A percentile compares a stretch with the other conserved stretches of the same genome.
phyloP scores from a whole-genome alignment of 2,797 vertebrate species.

The Peromyscus nudipes region DNA sequence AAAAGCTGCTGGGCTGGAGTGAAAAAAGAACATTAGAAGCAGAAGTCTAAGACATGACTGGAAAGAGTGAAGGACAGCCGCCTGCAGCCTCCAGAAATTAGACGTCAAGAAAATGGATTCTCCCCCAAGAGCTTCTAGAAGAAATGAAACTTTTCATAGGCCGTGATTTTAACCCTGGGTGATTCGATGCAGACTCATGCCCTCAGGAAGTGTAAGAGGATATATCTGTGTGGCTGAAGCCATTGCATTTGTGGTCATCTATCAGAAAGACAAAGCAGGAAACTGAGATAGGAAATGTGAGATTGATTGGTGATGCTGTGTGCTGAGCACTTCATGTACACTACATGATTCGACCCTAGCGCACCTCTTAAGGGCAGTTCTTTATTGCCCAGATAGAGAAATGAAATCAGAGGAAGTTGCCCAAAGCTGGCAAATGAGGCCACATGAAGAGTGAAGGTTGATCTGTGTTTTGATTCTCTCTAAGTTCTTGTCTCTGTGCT shows the following conservation, averaged over 20 bases:
- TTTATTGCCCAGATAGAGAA: not conserved
- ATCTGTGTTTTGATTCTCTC: not conserved
- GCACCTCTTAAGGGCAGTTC: not conserved
- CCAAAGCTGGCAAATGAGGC: not conserved
- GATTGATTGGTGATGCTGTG: not conserved
- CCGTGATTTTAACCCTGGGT: not conserved
- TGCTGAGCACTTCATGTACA: not conserved
- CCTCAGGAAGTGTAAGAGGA: not conserved
- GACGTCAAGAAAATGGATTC: not conserved
- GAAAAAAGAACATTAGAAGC: not conserved
- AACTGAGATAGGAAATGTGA: not conserved
- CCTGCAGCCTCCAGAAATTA: not conserved
- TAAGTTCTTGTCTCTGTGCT: not conserved
- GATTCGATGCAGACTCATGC: not conserved
- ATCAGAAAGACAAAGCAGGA: not conserved
- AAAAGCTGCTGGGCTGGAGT: not conserved
- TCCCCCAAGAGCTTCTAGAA: not conserved
- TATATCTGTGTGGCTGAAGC: not conserved
- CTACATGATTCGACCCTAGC: not conserved
- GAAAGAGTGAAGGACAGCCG: not conserved
- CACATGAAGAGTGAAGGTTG: not conserved
- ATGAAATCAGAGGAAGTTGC: not conserved
- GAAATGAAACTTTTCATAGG: not conserved
- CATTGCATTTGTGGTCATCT: not conserved
- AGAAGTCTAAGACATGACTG: not conserved